Evolutionary conservation across 1,140 invertebrate species (phyloP), one percentile per base, ranked within the genome.

Genomic region (Oedothorax gibbosus): DNA sequence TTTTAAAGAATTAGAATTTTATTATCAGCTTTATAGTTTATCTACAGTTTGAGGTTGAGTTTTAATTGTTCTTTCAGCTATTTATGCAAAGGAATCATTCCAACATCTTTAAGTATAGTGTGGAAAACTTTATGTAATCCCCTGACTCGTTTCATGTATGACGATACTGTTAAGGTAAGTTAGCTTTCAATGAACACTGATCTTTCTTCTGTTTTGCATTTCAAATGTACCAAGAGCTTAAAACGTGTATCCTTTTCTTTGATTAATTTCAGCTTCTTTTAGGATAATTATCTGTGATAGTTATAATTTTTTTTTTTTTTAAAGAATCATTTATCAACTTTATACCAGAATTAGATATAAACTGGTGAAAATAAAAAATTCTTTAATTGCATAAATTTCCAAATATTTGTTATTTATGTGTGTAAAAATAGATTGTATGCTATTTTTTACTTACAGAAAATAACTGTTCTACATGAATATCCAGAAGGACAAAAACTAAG

Each of bases 111-210:
- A 4, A 18, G 54, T 10, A 20, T 56, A 0, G 85, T 86, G 51
- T 86, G 85, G 78, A 86, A 82, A 82, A 86, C 85, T 20, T 20
- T 86, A 14, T 71, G 72, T 15, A 82, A 86, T 77, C 85, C 85
- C 54, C 15, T 86, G 14, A 86, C 78, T 12, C 54, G 85, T 15
- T 86, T 86, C n/a, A 82, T 86, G 78, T 86, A 86, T 82, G 85
- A 86, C 53, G 79, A 86, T 54, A 82, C 85, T 49, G 56, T 77
- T 9, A 86, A 86, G 65, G 85, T 86, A 65, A 82, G 71, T 7
- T 51, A 12, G 4, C 12, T 60, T 35, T 35, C 35, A 35, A 35
- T 35, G 35, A 35, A 35, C 35, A 35, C 35, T 2, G 35, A 35
- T 35, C 35, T 35, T 35, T 35, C 5, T 35, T 35, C 35, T 5